phyloP scores from a whole-genome alignment of 2,797 vertebrate genomes.

The Crenichthys baileyi region DNA sequence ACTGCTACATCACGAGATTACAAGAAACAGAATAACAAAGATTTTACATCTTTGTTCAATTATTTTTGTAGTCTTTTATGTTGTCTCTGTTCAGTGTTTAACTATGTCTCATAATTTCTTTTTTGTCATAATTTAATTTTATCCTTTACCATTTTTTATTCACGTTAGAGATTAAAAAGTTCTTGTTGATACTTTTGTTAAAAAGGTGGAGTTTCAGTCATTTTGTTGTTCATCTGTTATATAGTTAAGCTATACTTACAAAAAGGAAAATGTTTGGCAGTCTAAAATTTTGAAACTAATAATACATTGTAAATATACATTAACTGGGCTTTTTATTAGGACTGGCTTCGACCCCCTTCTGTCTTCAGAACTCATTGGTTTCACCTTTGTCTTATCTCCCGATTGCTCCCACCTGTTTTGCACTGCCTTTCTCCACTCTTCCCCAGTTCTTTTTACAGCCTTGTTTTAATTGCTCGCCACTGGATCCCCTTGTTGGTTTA shows the following conservation, averaged over 20 bases:
- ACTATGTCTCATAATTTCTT: neutral
- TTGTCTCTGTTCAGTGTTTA: constrained; percentile 11
- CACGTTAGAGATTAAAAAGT: neutral
- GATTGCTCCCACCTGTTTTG: too few relatives aligned
- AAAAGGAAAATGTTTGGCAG: neutral
- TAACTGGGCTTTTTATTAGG: neutral
- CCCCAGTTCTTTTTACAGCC: too few relatives aligned
- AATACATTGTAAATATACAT: neutral
- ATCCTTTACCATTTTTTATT: neutral
- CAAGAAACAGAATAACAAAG: constrained; percentile 13
- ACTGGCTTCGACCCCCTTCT: neutral
- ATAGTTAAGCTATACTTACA: neutral
- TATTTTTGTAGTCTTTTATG: neutral
- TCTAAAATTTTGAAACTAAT: neutral
- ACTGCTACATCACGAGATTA: constrained; percentile 23
- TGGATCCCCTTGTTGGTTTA: too few relatives aligned
- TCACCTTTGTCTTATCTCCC: too few relatives aligned
- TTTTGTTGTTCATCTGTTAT: neutral
- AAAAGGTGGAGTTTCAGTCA: neutral
- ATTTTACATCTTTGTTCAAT: constrained; percentile 32
- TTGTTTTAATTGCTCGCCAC: too few relatives aligned
- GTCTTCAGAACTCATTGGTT: neutral
- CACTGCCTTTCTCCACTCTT: too few relatives aligned
- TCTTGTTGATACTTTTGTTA: neutral
- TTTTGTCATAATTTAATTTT: neutral